Conservation (phyloP, 2,797 vertebrate genomes). For the Spea hammondii region DNA sequence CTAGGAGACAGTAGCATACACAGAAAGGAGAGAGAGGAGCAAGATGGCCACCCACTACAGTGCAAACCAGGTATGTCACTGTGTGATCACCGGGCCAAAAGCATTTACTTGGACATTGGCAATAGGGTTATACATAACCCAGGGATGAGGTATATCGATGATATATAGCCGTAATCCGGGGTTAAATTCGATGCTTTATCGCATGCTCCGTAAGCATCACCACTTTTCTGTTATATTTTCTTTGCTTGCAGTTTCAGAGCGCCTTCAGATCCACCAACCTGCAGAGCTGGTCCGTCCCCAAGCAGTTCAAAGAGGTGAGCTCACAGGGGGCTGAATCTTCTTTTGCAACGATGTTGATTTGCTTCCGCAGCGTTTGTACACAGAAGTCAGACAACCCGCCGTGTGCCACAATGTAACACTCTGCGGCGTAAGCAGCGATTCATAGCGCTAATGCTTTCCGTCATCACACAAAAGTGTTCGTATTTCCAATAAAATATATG, state of each 20-base stretch:
- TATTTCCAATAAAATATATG: no score
- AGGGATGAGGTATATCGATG: background rate
- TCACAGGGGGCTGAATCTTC: no score
- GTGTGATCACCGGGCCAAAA: background rate
- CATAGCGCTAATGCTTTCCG: no score
- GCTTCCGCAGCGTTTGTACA: no score
- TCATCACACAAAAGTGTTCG: no score
- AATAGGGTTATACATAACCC: background rate
- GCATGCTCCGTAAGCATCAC: background rate
- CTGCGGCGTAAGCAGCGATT: no score
- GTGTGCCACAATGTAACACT: no score
- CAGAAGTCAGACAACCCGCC: no score
- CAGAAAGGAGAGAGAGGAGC: constrained; percentile 23
- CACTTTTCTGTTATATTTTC: background rate
- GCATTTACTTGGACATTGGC: background rate
- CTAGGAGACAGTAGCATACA: constrained; percentile 59
- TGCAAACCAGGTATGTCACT: constrained; percentile 59
- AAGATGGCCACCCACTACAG: constrained; percentile 63
- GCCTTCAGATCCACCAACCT: constrained; percentile 71
- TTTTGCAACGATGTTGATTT: no score
- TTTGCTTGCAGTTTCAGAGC: constrained; percentile 69
- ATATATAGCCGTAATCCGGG: background rate
- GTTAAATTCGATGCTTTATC: no score
- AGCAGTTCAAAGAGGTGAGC: constrained; percentile 69
- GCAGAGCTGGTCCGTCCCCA: constrained; percentile 75